Evolutionary conservation across 2,888 invertebrate species (phyloP).

Genomic region (Sabellastarte sp.): DNA sequence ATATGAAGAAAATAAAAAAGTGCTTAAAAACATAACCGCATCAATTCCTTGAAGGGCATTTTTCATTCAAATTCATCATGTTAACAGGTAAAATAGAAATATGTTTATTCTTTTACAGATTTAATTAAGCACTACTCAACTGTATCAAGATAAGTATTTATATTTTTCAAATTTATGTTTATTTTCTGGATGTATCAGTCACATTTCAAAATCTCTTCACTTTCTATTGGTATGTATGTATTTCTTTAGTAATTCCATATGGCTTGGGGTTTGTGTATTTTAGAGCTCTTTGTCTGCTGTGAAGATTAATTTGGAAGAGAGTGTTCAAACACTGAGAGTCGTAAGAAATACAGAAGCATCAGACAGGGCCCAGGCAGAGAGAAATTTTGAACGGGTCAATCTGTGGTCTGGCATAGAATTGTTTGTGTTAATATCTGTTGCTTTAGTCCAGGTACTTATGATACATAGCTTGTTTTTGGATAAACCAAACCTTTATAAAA

Average conservation of each 20-base stretch:
- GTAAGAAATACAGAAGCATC: conserved; percentile 75
- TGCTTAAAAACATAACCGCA: too few species aligned
- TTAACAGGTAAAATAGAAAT: too few species aligned
- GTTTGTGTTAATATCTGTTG: conserved; percentile 72
- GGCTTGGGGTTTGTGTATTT: neutral
- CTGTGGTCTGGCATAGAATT: conserved; percentile 72
- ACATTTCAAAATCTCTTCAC: neutral
- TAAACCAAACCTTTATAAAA: too few species aligned
- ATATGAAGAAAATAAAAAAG: too few species aligned
- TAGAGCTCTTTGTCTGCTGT: conserved; percentile 69
- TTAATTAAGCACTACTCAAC: too few species aligned
- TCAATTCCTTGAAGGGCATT: too few species aligned
- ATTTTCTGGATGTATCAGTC: neutral
- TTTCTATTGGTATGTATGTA: neutral
- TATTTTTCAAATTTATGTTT: too few species aligned
- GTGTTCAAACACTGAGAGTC: conserved; percentile 52
- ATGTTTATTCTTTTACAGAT: too few species aligned
- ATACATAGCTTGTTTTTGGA: conserved; percentile 24
- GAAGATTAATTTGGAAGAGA: conserved; percentile 56
- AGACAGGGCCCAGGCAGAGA: conserved; percentile 79
- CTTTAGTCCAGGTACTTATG: conserved; percentile 61
- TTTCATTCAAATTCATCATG: too few species aligned
- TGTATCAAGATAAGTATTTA: too few species aligned
- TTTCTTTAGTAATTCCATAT: too few species aligned
- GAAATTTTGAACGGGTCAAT: conserved; percentile 78